Base-by-base conservation (phyloP, 1,140 invertebrate species). In the Drosophila setifemur region DNA sequence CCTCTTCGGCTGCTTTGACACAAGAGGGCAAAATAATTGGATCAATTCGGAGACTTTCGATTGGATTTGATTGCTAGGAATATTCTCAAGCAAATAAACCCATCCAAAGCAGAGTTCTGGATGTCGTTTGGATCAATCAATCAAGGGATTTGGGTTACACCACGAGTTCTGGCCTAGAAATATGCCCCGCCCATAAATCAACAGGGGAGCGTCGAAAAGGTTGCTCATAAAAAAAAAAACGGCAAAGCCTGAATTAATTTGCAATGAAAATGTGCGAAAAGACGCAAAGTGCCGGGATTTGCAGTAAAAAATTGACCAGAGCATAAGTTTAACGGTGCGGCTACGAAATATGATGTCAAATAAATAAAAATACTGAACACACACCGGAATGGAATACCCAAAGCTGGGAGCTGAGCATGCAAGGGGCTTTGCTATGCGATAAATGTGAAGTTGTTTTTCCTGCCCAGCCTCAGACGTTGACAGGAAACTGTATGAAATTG, bases 401-500 rank as follows among this genome's bases (percentile, higher is more conserved):
- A 33, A 40, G 21, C 9, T n/a, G 7, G 31, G 28, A 21, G 25
- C 28, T 14, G 8, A 11, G 23, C 58, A 40, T 63, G 44, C 31
- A 26, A n/a, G 35, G n/a, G n/a, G 16, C 21, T 11, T 11, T 1
- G 6, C n/a, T 31, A 42, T 44, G 64, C 55, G 58, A 58, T 68
- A 76, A 69, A 83, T 77, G 60, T 31, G 42, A 29, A 18, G 57
- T 23, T 26, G 75, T 77, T 82, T 58, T 61, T 66, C 71, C 57
- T 77, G 54, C 47, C 47, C 49, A 49, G 35, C 37, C 49, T 39
- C 47, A 75, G 31, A 70, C 50, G 77, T 70, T 45, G 58, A 73
- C 78, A 76, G 77, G 78, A 82, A 83, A 71, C 76, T 83, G 77
- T 53, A 66, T 68, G 50, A 82, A 82, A 82, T 82, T 73, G 73